Percentiles rank a stretch among this genome's conserved stretches.
phyloP scores from a whole-genome alignment of 1,140 invertebrate species.

The Bilobella aurantiaca region DNA sequence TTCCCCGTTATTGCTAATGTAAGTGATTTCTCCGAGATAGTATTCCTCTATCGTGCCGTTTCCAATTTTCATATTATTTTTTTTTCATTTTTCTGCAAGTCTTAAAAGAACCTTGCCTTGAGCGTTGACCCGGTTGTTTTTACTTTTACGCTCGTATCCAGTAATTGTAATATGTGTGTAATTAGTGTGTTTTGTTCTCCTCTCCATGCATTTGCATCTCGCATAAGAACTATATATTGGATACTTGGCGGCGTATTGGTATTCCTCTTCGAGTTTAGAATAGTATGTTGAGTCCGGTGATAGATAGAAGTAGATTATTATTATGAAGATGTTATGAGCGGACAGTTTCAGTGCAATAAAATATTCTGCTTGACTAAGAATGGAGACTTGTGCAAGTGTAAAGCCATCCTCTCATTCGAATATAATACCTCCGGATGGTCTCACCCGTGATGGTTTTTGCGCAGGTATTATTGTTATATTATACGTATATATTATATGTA shows the following conservation, averaged over 20 bases:
- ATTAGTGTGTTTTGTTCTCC: not conserved
- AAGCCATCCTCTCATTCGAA: not conserved
- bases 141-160: not conserved
- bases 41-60: not conserved
- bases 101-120: not conserved
- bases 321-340: not conserved
- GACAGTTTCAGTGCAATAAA: not conserved
- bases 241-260: not conserved
- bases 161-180: too few species aligned
- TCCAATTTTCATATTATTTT: too few species aligned
- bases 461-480: too few species aligned
- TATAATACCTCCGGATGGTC: not conserved
- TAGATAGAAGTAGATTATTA: not conserved
- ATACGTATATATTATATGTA: too few species aligned
- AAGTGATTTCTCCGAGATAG: not conserved
- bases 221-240: not conserved
- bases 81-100: not conserved
- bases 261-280: not conserved
- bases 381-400: not conserved
- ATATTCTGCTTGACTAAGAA: not conserved
- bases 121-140: not conserved
- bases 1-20: too few species aligned
- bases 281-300: not conserved
- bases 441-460: too few species aligned
- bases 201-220: not conserved